Evolutionary conservation across 2,797 vertebrate genomes (phyloP).

Genomic region (Acridotheres tristis): DNA sequence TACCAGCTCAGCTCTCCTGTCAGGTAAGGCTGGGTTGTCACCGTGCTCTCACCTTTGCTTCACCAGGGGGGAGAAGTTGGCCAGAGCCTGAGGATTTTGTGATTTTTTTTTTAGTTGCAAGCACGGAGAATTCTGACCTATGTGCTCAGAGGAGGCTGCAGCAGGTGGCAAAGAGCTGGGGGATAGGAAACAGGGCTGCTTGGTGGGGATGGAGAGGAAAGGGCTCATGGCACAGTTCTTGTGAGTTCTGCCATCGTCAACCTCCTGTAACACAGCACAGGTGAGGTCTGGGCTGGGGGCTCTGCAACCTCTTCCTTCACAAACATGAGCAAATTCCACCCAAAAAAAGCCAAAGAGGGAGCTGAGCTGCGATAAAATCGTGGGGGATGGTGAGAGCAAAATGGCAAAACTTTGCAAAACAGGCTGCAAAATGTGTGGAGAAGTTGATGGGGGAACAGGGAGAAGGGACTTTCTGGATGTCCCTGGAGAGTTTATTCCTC

Average conservation of each 20-base stretch:
- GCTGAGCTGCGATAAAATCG: neutral
- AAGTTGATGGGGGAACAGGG: neutral
- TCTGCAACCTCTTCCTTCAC: neutral
- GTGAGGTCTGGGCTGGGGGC: neutral
- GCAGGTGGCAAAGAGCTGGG: neutral
- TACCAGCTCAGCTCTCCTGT: neutral
- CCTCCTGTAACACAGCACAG: rapidly evolving
- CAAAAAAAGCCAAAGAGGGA: neutral
- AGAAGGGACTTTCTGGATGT: neutral
- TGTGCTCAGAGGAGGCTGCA: neutral
- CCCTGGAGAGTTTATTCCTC: neutral
- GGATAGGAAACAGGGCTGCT: neutral
- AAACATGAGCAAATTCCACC: rapidly evolving
- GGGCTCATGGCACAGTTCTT: rapidly evolving
- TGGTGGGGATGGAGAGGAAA: neutral
- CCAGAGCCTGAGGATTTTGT: neutral
- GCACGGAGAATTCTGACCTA: rapidly evolving
- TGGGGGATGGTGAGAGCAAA: rapidly evolving
- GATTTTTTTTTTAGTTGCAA: neutral
- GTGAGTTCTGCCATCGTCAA: neutral
- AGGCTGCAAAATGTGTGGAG: neutral
- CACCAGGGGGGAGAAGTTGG: neutral
- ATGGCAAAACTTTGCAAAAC: neutral
- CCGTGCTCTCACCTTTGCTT: neutral
- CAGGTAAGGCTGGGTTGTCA: conserved; percentile 16